Conservation (phyloP, 2,888 invertebrate species). For the Amphipoea oculea region DNA sequence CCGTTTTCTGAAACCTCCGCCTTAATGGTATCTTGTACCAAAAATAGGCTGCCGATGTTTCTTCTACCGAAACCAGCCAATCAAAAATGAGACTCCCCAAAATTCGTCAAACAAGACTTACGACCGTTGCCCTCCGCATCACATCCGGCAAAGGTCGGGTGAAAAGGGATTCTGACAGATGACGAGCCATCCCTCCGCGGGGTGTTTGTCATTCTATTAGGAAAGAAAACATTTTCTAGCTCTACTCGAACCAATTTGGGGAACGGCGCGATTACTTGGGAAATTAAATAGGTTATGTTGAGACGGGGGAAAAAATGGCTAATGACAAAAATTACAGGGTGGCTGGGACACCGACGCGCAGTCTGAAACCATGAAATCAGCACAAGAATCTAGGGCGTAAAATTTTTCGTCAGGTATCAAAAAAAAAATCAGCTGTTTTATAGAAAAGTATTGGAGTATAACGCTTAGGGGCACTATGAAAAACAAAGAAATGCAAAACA, state of each 20-base stretch:
- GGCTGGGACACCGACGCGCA: no score
- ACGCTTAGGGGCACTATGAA: no score
- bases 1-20: no score
- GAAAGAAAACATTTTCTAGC: slow-evolving; percentile 80
- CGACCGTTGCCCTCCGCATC: slow-evolving; percentile 50
- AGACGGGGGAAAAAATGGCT: neutral
- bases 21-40: no score
- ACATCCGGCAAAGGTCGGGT: slow-evolving; percentile 62
- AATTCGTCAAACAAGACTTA: slow-evolving; percentile 53
- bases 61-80: neutral
- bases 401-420: no score
- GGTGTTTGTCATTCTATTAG: slow-evolving; percentile 87
- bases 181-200: slow-evolving; percentile 79
- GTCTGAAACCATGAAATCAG: no score
- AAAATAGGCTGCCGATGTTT: neutral
- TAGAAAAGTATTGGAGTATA: no score
- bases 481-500: no score
- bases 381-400: no score
- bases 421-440: no score
- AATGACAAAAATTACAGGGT: neutral
- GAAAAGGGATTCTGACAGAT: slow-evolving; percentile 81
- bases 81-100: neutral
- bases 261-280: slow-evolving; percentile 64
- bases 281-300: slow-evolving; percentile 61
- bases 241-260: slow-evolving; percentile 67